Conservation (phyloP, 1,140 invertebrate species). For the Diuraphis noxia region DNA sequence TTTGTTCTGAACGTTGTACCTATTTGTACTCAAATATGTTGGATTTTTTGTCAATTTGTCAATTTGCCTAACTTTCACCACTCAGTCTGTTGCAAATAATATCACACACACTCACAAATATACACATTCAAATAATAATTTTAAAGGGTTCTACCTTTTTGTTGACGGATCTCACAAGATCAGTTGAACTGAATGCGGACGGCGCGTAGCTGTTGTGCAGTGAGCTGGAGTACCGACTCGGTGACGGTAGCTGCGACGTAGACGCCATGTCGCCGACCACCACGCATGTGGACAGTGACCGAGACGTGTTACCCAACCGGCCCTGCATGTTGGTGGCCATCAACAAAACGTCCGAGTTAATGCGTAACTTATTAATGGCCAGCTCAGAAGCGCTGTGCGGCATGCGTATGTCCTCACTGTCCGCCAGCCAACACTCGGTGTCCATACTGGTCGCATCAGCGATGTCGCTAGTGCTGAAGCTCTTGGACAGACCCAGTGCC, state of each 20-base stretch:
- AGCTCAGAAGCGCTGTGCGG: conserved; percentile 66
- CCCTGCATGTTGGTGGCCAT: conserved; percentile 58
- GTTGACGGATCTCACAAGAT: conserved; percentile 77
- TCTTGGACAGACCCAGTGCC: conserved; percentile 77
- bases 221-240: conserved; percentile 65
- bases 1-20: too few species aligned
- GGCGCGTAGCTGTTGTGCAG: conserved; percentile 61
- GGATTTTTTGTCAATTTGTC: too few species aligned
- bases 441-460: conserved; percentile 63
- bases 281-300: conserved; percentile 85
- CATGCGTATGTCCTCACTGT: conserved; percentile 56
- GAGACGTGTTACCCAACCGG: conserved; percentile 69
- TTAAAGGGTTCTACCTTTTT: conserved; percentile 70
- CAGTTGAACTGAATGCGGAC: conserved; percentile 70
- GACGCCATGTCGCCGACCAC: conserved; percentile 75
- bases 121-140: not conserved
- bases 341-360: conserved; percentile 65
- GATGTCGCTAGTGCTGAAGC: conserved; percentile 80
- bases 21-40: too few species aligned
- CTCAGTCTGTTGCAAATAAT: too few species aligned
- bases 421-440: conserved; percentile 55
- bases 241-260: conserved; percentile 73
- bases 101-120: not conserved
- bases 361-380: conserved; percentile 65
- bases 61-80: too few species aligned